These are phyloP conservation scores for Potorous gilbertii DNA, from an alignment of 2,797 vertebrate genomes.

Conservation along the genomic window DNA sequence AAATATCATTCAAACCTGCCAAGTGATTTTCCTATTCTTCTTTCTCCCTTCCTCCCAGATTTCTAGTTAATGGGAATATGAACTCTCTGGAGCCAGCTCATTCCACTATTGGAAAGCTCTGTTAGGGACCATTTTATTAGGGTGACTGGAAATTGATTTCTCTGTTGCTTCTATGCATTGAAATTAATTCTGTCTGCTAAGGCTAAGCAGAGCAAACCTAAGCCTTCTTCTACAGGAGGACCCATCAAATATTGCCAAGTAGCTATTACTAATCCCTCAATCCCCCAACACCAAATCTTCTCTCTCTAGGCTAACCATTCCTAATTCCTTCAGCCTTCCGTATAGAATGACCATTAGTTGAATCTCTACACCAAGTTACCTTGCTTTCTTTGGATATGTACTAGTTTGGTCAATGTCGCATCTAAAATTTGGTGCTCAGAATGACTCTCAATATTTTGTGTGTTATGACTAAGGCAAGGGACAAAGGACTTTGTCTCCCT, in stretches of 20 bases:
- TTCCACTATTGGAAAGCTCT: neutral
- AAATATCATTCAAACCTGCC: neutral
- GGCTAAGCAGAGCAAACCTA: neutral
- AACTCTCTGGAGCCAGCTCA: neutral
- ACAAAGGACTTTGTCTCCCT: neutral
- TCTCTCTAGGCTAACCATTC: neutral
- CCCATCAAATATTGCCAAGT: neutral
- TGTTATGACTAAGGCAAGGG: neutral
- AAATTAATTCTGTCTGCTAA: neutral
- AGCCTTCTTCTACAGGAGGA: neutral
- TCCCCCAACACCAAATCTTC: neutral
- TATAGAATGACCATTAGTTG: neutral
- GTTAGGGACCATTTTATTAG: neutral
- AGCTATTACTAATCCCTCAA: neutral
- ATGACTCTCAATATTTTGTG: neutral
- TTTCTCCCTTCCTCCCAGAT: neutral
- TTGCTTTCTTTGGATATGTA: neutral
- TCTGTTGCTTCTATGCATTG: neutral
- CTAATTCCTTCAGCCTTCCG: neutral
- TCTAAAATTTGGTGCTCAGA: neutral
- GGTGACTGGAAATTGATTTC: neutral
- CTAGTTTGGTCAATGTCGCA: neutral
- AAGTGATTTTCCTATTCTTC: neutral
- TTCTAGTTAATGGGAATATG: neutral
- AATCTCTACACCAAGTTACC: neutral